Evolutionary conservation across 1,140 invertebrate species (phyloP).

Genomic region (Cylas formicarius): DNA sequence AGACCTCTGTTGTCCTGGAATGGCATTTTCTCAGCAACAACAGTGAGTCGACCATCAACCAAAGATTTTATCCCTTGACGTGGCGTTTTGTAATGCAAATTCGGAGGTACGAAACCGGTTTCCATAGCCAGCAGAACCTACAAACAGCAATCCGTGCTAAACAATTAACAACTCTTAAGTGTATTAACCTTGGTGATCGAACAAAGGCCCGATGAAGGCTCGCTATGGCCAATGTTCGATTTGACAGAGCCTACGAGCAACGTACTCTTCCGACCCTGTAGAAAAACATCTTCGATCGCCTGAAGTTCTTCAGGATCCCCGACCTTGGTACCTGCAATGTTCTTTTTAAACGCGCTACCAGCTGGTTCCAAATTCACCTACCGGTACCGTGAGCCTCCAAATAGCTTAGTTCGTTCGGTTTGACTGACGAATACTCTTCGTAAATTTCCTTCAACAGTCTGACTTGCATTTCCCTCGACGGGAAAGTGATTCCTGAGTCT

Average conservation of each 20-base stretch:
- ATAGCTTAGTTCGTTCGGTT: constrained; percentile 64
- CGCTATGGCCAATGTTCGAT: constrained; percentile 88
- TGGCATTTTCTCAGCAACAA: constrained; percentile 58
- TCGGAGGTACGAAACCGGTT: constrained; percentile 65
- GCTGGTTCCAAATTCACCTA: neutral
- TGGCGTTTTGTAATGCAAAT: constrained; percentile 67
- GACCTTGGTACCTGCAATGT: constrained; percentile 50
- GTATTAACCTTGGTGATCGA: constrained; percentile 68
- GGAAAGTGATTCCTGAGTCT: constrained; percentile 77
- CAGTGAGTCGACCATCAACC: constrained; percentile 59
- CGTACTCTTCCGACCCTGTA: constrained; percentile 58
- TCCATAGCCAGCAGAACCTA: constrained; percentile 59
- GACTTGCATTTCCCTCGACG: constrained; percentile 76
- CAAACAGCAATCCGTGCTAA: neutral
- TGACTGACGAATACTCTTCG: constrained; percentile 61
- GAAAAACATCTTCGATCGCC: constrained; percentile 75
- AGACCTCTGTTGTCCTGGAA: constrained; percentile 51
- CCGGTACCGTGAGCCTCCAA: constrained; percentile 90
- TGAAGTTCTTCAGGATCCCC: constrained; percentile 84
- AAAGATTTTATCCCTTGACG: constrained; percentile 69
- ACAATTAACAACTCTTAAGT: neutral
- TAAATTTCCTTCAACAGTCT: constrained; percentile 77
- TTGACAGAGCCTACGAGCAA: constrained; percentile 84
- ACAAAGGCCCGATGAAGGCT: constrained; percentile 80
- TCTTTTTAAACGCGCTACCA: neutral